These are phyloP conservation scores for Isichthys henryi DNA, from an alignment of 2,113 vertebrate genomes.

Conservation along the genomic window DNA sequence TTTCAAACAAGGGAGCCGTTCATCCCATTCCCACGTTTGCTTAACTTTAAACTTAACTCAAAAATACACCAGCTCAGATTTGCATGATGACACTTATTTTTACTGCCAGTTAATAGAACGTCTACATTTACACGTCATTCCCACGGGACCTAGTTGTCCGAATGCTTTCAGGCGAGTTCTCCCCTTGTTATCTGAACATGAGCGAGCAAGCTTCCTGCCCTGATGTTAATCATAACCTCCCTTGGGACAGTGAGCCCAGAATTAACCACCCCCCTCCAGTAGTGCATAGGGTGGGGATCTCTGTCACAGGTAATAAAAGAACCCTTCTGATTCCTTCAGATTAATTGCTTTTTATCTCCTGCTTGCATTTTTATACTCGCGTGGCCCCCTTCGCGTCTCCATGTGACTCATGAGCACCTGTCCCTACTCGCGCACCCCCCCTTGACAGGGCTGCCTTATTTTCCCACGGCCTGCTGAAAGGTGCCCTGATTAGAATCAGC, in stretches of 20 bases:
- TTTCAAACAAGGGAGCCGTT: neutral
- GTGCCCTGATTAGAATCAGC: neutral
- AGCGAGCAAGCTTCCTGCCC: neutral
- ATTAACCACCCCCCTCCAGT: neutral
- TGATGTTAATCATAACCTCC: neutral
- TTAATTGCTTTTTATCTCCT: neutral
- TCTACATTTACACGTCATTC: neutral
- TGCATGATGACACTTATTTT: neutral
- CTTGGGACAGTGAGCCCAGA: neutral
- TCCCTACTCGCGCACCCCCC: neutral
- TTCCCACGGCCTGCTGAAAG: neutral
- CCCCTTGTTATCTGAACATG: neutral
- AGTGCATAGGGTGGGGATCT: neutral
- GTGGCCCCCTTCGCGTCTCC: neutral
- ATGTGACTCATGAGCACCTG: neutral
- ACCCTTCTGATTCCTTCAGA: neutral
- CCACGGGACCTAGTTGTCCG: neutral
- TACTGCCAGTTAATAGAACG: neutral
- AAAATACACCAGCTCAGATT: neutral
- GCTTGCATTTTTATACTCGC: neutral
- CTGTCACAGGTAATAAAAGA: neutral
- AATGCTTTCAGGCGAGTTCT: neutral
- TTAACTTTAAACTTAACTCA: neutral
- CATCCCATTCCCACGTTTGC: neutral
- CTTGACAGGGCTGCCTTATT: conserved; percentile 28